These are phyloP conservation scores for Zoanthus sansibaricus DNA, from an alignment of 92 coral and sea anemone species.

Conservation along the genomic window DNA sequence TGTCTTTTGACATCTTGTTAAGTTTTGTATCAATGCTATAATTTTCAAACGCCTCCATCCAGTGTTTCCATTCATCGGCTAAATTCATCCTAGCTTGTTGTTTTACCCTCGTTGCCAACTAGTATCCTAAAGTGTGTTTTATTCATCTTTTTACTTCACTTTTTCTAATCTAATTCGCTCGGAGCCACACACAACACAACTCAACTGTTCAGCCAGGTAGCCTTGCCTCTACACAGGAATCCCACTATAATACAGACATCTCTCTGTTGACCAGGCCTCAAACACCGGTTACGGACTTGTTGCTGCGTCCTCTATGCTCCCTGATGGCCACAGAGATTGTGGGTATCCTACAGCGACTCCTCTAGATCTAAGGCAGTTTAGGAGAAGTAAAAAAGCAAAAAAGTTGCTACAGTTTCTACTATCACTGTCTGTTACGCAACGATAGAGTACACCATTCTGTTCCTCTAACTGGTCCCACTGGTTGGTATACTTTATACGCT, in stretches of 20 bases:
- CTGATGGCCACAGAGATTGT: slow-evolving; percentile 67
- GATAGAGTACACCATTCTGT: slow-evolving; percentile 44
- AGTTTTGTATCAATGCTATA: no score
- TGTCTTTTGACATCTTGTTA: slow-evolving; percentile 23
- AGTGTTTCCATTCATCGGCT: no score
- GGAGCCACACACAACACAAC: no score
- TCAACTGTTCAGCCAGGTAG: no score
- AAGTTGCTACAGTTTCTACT: not conserved
- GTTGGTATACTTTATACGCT: slow-evolving; percentile 15
- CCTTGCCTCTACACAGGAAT: no score
- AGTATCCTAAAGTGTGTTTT: no score
- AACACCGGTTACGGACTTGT: slow-evolving; percentile 54
- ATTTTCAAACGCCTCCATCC: no score
- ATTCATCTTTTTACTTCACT: no score
- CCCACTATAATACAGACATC: slow-evolving; percentile 6
- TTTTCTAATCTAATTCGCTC: no score
- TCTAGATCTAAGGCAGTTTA: slow-evolving; percentile 16
- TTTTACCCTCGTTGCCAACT: no score
- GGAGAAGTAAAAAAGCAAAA: slow-evolving; percentile 37
- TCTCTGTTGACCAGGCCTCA: slow-evolving; percentile 68
- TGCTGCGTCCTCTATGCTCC: slow-evolving; percentile 66
- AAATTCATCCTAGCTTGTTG: no score
- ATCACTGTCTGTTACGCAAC: not conserved
- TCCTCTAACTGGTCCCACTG: slow-evolving; percentile 20
- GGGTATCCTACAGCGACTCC: slow-evolving; percentile 51